Evolutionary conservation across 2,113 vertebrate species (phyloP).

Genomic region (Cyrtonyx montezumae): DNA sequence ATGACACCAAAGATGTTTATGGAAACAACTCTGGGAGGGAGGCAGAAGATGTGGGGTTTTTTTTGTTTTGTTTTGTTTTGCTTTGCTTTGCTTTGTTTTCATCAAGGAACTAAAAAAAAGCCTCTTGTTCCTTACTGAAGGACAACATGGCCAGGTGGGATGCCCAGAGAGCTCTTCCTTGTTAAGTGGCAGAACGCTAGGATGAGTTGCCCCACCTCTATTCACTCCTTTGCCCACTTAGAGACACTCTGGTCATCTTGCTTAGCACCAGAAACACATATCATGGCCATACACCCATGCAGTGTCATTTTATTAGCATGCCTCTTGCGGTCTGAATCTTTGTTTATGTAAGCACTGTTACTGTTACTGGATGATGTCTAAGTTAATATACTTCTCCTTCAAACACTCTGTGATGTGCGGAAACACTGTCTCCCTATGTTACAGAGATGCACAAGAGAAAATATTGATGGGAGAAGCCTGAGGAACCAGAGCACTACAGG

Average conservation of each 20-base stretch:
- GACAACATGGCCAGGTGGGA: not conserved
- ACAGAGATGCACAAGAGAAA: not conserved
- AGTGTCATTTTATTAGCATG: not conserved
- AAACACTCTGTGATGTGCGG: not conserved
- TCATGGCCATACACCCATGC: fast-evolving
- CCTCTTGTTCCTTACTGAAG: not conserved
- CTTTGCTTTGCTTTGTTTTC: not conserved
- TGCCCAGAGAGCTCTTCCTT: not conserved
- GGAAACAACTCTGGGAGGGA: conserved; percentile 22
- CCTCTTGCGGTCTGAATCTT: not conserved
- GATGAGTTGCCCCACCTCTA: not conserved
- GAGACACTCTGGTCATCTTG: not conserved
- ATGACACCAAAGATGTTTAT: conserved; percentile 56
- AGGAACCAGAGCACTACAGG: too few relatives aligned
- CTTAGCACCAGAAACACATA: not conserved
- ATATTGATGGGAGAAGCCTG: not conserved
- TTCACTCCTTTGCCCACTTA: not conserved
- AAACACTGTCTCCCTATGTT: not conserved
- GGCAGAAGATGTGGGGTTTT: not conserved
- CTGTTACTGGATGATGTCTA: not conserved
- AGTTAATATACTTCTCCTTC: not conserved
- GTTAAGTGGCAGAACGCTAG: not conserved
- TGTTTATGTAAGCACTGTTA: not conserved
- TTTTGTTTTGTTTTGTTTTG: not conserved
- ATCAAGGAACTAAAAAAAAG: conserved; percentile 24